Conservation (phyloP, 2,113 vertebrate species). For the Ictidomys tridecemlineatus region DNA sequence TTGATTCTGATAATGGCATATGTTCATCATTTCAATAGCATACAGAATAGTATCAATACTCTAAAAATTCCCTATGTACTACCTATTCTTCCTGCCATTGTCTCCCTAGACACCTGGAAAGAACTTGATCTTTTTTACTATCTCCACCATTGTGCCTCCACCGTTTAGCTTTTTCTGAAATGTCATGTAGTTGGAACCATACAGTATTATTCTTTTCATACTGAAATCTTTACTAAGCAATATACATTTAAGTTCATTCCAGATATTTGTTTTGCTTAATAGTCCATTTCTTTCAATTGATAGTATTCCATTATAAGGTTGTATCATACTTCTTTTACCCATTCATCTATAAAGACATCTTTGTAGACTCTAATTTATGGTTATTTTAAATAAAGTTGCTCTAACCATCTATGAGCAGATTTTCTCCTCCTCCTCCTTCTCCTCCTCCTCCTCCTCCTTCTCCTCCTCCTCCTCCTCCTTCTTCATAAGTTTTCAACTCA, state of each 20-base stretch:
- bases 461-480: too few relatives aligned
- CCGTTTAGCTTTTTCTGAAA: background rate
- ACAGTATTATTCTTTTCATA: background rate
- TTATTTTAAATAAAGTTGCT: background rate
- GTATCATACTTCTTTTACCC: background rate
- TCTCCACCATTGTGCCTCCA: background rate
- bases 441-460: too few relatives aligned
- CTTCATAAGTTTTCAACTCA: background rate
- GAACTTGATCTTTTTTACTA: background rate
- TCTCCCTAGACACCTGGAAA: background rate
- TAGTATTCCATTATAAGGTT: background rate
- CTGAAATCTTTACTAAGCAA: background rate
- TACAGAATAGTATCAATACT: background rate
- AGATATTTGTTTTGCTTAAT: background rate
- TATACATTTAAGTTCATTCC: background rate
- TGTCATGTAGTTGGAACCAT: background rate
- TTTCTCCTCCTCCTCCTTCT: background rate
- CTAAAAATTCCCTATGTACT: background rate
- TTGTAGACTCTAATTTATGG: background rate
- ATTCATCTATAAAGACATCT: background rate
- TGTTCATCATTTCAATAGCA: background rate
- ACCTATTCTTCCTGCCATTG: background rate
- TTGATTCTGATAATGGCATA: background rate
- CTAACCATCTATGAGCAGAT: background rate
- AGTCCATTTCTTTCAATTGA: background rate